Percentiles rank a stretch among this genome's conserved stretches.
Evolutionary conservation across 2,888 invertebrate genomes (phyloP).

Genomic region (Leptinotarsa juncta): DNA sequence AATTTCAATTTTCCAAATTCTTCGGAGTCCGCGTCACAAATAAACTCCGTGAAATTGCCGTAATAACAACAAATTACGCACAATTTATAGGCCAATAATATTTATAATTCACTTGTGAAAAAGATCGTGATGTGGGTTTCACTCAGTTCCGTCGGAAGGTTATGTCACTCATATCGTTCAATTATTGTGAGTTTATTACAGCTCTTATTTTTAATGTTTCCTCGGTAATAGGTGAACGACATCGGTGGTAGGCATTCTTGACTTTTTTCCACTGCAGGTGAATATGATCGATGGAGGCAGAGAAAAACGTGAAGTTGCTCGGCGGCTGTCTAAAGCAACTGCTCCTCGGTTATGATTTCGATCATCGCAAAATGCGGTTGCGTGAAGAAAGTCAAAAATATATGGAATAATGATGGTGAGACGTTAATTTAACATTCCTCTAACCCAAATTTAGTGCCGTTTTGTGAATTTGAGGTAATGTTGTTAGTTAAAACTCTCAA

Average conservation of each 20-base stretch:
- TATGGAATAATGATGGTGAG: neutral
- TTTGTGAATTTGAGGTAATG: no score
- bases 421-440: no score
- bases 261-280: conserved; percentile 10
- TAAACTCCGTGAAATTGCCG: conserved; percentile 59
- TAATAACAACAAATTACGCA: conserved; percentile 63
- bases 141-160: conserved; percentile 42
- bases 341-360: neutral
- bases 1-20: conserved; percentile 63
- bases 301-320: neutral
- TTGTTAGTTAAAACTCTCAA: no score
- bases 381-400: neutral
- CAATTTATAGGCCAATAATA: conserved; percentile 63
- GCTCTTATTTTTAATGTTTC: conserved; percentile 50
- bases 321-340: neutral
- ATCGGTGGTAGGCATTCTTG: conserved; percentile 19
- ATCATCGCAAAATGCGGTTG: neutral
- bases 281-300: conserved; percentile 13
- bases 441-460: no score
- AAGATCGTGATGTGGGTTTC: conserved; percentile 37
- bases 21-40: conserved; percentile 55
- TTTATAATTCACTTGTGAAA: conserved; percentile 58
- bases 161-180: conserved; percentile 48
- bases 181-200: conserved; percentile 49
- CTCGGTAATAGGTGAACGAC: conserved; percentile 24